A percentile compares a stretch with the other conserved stretches of the same genome.
These are phyloP conservation scores for Aphaenogaster rudis DNA, from an alignment of 1,140 invertebrate species.

Conservation along the genomic window DNA sequence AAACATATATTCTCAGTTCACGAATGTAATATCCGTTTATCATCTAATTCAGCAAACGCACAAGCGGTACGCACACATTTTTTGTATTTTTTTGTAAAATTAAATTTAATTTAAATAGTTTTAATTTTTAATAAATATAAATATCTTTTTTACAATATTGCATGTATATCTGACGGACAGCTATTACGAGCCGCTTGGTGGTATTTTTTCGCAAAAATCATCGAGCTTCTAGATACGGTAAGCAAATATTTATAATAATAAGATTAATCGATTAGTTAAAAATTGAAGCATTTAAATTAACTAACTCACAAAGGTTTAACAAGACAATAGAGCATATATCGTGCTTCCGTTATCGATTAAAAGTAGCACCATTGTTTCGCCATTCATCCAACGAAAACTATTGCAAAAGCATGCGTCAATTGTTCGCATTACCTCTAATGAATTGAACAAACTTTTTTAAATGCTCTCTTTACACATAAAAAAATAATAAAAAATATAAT, in stretches of 20 bases:
- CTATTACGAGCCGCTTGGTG: conserved; percentile 86
- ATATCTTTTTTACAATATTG: background rate
- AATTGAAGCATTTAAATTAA: background rate
- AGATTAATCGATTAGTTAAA: conserved; percentile 17
- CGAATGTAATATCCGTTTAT: conserved; percentile 18
- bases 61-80: conserved; percentile 74
- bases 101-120: background rate
- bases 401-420: conserved; percentile 1
- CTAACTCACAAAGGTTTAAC: background rate
- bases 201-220: conserved; percentile 89
- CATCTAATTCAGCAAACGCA: background rate
- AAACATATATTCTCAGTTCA: conserved; percentile 27
- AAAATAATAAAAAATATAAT: too few relatives aligned
- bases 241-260: conserved; percentile 65
- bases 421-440: background rate
- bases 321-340: background rate
- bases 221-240: conserved; percentile 90
- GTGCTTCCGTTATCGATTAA: conserved; percentile 28
- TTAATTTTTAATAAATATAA: background rate
- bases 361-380: conserved; percentile 8
- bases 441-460: background rate
- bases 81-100: conserved; percentile 2
- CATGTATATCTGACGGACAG: conserved; percentile 64
- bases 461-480: background rate
- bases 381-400: background rate